A percentile compares a stretch with the other conserved stretches of the same genome.
These are phyloP conservation scores for Aplodontia rufa DNA, from an alignment of 2,113 vertebrate genomes.

Conservation along the genomic window DNA sequence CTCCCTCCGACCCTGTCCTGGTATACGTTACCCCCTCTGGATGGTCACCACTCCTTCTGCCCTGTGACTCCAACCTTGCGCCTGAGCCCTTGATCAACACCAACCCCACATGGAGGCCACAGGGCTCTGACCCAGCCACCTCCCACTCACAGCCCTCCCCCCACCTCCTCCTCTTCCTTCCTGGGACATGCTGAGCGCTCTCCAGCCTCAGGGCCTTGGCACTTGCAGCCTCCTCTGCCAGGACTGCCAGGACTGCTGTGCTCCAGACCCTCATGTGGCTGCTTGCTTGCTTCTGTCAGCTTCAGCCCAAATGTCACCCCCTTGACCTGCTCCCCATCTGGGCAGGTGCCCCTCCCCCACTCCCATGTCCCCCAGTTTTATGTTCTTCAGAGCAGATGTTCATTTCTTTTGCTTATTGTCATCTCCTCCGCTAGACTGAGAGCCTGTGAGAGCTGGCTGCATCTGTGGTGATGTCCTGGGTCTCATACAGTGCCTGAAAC, in stretches of 20 bases:
- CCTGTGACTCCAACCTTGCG: neutral
- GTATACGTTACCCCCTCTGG: neutral
- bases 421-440: neutral
- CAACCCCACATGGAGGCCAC: neutral
- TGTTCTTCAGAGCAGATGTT: neutral
- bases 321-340: neutral
- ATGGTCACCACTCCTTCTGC: neutral
- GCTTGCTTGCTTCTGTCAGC: neutral
- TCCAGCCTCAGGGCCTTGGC: neutral
- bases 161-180: neutral
- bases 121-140: neutral
- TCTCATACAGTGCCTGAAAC: neutral
- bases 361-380: neutral
- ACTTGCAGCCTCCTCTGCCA: neutral
- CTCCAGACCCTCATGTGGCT: neutral
- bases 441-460: neutral
- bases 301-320: neutral
- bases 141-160: neutral
- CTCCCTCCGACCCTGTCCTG: neutral
- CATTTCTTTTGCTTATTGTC: neutral
- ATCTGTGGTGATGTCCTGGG: neutral
- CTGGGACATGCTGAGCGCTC: neutral
- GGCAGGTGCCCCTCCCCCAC: neutral
- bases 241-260: neutral
- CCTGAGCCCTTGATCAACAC: neutral